Base-by-base conservation (phyloP, 2,888 invertebrate species). In the Xanthia icteritia region DNA sequence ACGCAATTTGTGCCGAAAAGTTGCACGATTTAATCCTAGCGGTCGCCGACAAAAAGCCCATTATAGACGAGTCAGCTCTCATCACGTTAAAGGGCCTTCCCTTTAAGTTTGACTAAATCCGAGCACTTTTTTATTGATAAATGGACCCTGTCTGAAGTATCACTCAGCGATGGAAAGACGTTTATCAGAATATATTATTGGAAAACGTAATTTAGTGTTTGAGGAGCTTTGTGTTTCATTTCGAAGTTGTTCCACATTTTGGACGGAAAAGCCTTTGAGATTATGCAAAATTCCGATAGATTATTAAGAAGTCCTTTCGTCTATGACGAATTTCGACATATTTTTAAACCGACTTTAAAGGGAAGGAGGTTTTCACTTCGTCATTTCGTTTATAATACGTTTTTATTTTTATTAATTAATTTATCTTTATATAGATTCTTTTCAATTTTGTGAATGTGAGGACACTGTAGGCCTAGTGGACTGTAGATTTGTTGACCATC, bases 71-170 rank as follows among this genome's bases (percentile, higher is more conserved):
- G 88, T 90, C 89, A 86, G 87, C 92, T 92, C 92, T 94, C 95
- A 96, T 95, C 95, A 94, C 93, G 94, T 94, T 95, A 94, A 92
- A 92, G 91, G 92, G 89, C 89, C 89, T 51, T 92, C 92, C 93
- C 93, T 94, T 95, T 93, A 94, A 95, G 94, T 94, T 94, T 92
- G 90, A 89, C 90, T 91, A 92, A 93, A 93, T 91, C 91, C 90
- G 81, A 89, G 89, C 83, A 89, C 87, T 83, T 92, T 92, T 92
- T 92, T 92, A 92, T 92, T 91, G 92, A 92, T 92, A 92, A 92
- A 93, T 92, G 90, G 90, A 86, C 69, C 80, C 84, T 76, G 83
- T 88, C 86, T 88, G 84, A 89, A 89, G 89, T 90, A 92, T 92
- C 91, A 90, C 90, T 92, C 92, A 91, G 88, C 86, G 89, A 88